Conservation (phyloP, 1,140 invertebrate species). For the Macrobrachium rosenbergii region DNA sequence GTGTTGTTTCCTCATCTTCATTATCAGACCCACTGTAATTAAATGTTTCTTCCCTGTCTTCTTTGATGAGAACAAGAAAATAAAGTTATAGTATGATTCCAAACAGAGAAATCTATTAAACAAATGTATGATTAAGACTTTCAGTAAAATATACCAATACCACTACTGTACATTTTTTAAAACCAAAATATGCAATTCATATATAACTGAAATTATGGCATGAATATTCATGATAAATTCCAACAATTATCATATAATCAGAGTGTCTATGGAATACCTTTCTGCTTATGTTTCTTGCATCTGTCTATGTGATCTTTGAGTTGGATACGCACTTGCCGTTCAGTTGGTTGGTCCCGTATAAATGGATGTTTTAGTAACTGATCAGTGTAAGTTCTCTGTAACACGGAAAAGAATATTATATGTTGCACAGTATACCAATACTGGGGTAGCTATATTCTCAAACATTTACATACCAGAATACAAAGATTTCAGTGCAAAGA, state of each 20-base stretch:
- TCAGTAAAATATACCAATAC: too few species aligned
- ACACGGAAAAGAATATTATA: conserved; percentile 68
- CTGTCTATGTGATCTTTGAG: conserved; percentile 99
- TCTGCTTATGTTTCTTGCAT: conserved; percentile 94
- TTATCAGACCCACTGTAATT: conserved; percentile 84
- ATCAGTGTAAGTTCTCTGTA: conserved; percentile 97
- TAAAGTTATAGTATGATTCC: background rate
- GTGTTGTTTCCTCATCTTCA: conserved; percentile 85
- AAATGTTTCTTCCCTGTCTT: conserved; percentile 76
- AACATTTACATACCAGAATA: too few species aligned
- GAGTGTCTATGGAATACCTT: conserved; percentile 71
- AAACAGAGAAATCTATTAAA: background rate
- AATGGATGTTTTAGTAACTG: conserved; percentile 97
- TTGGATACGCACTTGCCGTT: conserved; percentile 97
- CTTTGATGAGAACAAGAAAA: background rate
- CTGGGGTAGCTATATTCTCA: background rate
- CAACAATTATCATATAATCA: conserved; percentile 37
- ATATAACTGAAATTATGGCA: too few species aligned
- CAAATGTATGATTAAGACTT: background rate
- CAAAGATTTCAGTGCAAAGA: too few species aligned
- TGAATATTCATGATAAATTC: background rate
- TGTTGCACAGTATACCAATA: background rate
- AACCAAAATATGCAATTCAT: background rate
- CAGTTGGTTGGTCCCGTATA: conserved; percentile 97
- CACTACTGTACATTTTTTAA: background rate